Conservation (phyloP, 2,888 invertebrate genomes). For the Netelia virgata region DNA sequence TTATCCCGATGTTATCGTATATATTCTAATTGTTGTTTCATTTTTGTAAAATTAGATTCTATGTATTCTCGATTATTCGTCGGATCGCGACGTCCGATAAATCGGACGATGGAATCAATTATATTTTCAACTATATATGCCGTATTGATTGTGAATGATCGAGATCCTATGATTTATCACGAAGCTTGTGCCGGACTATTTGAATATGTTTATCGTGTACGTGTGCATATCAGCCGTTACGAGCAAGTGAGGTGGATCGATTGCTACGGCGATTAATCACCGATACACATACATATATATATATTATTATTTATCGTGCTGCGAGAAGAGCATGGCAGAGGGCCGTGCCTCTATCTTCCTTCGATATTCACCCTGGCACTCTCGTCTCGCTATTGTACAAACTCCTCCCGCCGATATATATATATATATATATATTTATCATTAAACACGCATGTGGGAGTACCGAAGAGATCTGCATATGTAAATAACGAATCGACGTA, state of each 20-base stretch:
- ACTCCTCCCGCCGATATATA: slow-evolving; percentile 62
- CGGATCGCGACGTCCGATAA: slow-evolving; percentile 34
- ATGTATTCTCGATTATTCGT: slow-evolving; percentile 32
- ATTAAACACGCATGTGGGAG: slow-evolving; percentile 60
- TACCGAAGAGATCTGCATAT: slow-evolving; percentile 67
- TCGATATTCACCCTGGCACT: slow-evolving; percentile 12
- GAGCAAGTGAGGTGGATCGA: slow-evolving; percentile 64
- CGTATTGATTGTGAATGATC: slow-evolving; percentile 60
- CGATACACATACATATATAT: slow-evolving; percentile 2
- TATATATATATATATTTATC: slow-evolving; percentile 52
- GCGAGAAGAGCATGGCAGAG: slow-evolving; percentile 65
- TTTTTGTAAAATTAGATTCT: slow-evolving; percentile 19
- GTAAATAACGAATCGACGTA: slow-evolving; percentile 66
- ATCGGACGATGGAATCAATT: slow-evolving; percentile 59
- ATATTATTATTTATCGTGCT: slow-evolving; percentile 65
- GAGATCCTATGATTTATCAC: slow-evolving; percentile 63
- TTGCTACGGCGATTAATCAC: slow-evolving; percentile 66
- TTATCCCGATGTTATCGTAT: not conserved
- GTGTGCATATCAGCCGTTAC: slow-evolving; percentile 38
- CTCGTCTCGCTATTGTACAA: slow-evolving; percentile 53
- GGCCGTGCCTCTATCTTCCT: slow-evolving; percentile 49
- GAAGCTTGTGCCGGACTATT: slow-evolving; percentile 42
- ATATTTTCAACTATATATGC: slow-evolving; percentile 44
- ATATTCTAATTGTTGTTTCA: not conserved
- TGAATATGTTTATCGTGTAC: slow-evolving; percentile 1